phyloP scores from a whole-genome alignment of 37 sponge, comb jelly and placozoan genomes.

The Cladorhizidae sp. region DNA sequence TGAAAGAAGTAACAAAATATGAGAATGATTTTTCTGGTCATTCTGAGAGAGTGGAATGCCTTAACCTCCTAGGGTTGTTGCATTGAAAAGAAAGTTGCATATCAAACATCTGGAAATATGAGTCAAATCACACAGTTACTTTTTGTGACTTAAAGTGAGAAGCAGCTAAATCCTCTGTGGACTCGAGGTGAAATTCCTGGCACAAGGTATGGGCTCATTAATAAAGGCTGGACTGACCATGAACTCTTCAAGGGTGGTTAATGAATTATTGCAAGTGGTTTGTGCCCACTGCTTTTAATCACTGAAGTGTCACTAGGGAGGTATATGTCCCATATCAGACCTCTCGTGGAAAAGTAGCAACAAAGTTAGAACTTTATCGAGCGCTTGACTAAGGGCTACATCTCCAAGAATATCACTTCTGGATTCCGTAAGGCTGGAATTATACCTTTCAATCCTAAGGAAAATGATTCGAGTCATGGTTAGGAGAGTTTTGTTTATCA shows the following conservation, averaged over 20 bases:
- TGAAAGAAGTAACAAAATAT: too few species aligned
- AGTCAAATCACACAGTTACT: conserved; percentile 29
- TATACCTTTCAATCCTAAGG: not conserved
- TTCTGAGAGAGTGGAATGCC: conserved; percentile 6
- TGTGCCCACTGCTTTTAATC: not conserved
- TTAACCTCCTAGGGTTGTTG: conserved; percentile 14
- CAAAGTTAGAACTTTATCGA: not conserved
- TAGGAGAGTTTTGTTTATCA: not conserved
- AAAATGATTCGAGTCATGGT: not conserved
- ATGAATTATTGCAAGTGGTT: not conserved
- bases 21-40: conserved; percentile 16
- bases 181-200: not conserved
- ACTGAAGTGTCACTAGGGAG: not conserved
- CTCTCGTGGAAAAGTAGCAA: not conserved
- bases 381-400: not conserved
- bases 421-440: not conserved
- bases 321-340: not conserved
- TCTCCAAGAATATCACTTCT: not conserved
- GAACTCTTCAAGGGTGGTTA: not conserved
- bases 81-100: conserved; percentile 23
- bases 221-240: not conserved
- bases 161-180: not conserved
- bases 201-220: not conserved
- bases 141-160: not conserved
- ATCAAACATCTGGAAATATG: conserved; percentile 19